A percentile compares a stretch with the other conserved stretches of the same genome.
Evolutionary conservation across 1,140 invertebrate genomes (phyloP).

Genomic region (Magallana gigas): DNA sequence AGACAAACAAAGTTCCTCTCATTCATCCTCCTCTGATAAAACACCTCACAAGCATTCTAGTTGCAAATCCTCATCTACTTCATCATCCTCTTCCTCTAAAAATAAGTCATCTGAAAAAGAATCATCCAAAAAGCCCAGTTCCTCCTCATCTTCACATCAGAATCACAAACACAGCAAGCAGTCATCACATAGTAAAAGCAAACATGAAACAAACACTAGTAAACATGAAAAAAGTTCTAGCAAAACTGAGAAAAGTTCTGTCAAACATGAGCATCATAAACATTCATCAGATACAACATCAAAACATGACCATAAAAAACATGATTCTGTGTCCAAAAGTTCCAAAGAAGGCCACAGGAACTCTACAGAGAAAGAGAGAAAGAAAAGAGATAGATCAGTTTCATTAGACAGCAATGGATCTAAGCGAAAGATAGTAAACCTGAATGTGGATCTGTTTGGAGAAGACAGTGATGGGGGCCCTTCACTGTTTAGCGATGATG

Average conservation of each 20-base stretch:
- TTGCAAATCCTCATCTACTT: background rate
- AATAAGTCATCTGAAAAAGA: constrained; percentile 6
- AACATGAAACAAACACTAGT: constrained; percentile 9
- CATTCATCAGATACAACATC: background rate
- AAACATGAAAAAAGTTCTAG: constrained; percentile 1
- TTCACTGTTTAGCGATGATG: constrained; percentile 62
- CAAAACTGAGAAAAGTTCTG: background rate
- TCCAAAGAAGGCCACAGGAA: background rate
- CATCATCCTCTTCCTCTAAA: background rate
- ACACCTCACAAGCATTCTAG: background rate
- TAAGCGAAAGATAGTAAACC: constrained; percentile 62
- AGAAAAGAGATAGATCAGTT: constrained; percentile 26
- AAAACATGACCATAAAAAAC: background rate
- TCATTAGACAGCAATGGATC: constrained; percentile 36
- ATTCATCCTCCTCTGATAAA: constrained; percentile 14
- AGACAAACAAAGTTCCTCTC: constrained; percentile 30
- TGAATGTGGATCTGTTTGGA: constrained; percentile 71
- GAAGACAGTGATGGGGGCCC: constrained; percentile 63
- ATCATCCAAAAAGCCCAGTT: background rate
- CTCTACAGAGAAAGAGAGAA: constrained; percentile 1
- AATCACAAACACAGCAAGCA: background rate
- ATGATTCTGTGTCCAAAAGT: constrained; percentile 2
- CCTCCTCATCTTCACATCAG: background rate
- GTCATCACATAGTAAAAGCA: constrained; percentile 33
- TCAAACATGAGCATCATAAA: constrained; percentile 36